These are phyloP conservation scores for Phylloscopus collybita DNA, from an alignment of 2,797 vertebrate genomes.

Conservation along the genomic window DNA sequence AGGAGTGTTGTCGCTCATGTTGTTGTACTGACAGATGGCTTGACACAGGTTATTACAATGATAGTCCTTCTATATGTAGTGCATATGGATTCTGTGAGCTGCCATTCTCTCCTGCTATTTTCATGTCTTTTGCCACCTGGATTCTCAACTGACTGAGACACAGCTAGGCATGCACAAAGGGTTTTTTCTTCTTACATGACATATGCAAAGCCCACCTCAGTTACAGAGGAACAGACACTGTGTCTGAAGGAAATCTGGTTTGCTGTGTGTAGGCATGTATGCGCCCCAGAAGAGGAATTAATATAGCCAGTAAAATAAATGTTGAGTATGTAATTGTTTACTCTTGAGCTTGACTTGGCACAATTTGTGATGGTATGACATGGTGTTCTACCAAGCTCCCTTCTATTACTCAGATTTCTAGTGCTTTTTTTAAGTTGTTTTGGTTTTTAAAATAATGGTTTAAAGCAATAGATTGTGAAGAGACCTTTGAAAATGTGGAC, in stretches of 20 bases:
- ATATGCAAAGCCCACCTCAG: slow-evolving; percentile 14
- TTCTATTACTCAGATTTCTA: neutral
- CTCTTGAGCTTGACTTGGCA: neutral
- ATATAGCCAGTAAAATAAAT: neutral
- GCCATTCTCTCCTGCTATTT: slow-evolving; percentile 42
- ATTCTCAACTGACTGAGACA: slow-evolving; percentile 22
- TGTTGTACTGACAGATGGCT: slow-evolving; percentile 46
- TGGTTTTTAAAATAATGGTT: neutral
- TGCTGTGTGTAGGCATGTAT: neutral
- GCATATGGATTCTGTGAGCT: slow-evolving; percentile 44
- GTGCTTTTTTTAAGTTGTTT: neutral
- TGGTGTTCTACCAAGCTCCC: neutral
- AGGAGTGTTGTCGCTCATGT: neutral
- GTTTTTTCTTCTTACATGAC: neutral
- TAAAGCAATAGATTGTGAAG: neutral
- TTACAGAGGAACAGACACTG: slow-evolving; percentile 6
- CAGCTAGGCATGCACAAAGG: neutral
- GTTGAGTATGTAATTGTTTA: neutral
- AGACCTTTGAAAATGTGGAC: neutral
- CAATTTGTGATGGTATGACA: neutral
- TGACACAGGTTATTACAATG: slow-evolving; percentile 42
- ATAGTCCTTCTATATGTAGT: neutral
- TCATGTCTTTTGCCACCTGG: slow-evolving; percentile 48
- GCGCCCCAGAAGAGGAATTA: neutral
- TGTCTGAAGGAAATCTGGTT: neutral